A percentile compares a stretch with the other conserved stretches of the same genome.
Conservation (phyloP, 2,888 invertebrate species). For the Protophormia terraenovae region DNA sequence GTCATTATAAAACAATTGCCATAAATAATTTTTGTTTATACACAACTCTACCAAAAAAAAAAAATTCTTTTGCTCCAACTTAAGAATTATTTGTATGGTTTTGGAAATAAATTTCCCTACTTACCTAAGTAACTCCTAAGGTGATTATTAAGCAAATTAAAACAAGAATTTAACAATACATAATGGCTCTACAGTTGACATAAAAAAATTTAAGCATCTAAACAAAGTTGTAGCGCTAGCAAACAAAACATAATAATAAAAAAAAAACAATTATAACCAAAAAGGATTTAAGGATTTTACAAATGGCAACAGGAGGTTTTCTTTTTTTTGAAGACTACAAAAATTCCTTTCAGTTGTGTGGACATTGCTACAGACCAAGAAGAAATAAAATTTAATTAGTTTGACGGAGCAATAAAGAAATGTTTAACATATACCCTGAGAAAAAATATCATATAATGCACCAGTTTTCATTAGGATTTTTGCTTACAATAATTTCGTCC, state of each 20-base stretch:
- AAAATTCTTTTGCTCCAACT: neutral
- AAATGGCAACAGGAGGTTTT: conserved; percentile 10
- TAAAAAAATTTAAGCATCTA: neutral
- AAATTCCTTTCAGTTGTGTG: too few relatives aligned
- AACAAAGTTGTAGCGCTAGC: neutral
- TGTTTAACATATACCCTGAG: neutral
- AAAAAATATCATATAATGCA: too few relatives aligned
- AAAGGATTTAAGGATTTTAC: neutral
- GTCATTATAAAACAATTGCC: conserved; percentile 41
- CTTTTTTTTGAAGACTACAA: neutral
- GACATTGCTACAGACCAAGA: neutral
- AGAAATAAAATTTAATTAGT: conserved; percentile 42
- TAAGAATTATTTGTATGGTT: neutral
- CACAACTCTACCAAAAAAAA: neutral
- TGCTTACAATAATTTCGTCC: neutral
- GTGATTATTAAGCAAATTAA: conserved; percentile 15
- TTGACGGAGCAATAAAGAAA: conserved; percentile 12
- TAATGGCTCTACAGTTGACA: conserved; percentile 2
- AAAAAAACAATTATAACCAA: neutral
- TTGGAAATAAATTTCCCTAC: neutral
- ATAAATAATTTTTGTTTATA: conserved; percentile 4
- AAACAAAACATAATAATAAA: neutral
- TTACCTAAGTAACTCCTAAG: neutral
- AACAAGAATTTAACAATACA: conserved; percentile 4
- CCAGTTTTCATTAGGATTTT: too few relatives aligned